Percentiles rank a stretch among this genome's conserved stretches.
Evolutionary conservation across 53 echinoderm and acorn worm genomes (phyloP).

Genomic region (Patiria pectinifera): DNA sequence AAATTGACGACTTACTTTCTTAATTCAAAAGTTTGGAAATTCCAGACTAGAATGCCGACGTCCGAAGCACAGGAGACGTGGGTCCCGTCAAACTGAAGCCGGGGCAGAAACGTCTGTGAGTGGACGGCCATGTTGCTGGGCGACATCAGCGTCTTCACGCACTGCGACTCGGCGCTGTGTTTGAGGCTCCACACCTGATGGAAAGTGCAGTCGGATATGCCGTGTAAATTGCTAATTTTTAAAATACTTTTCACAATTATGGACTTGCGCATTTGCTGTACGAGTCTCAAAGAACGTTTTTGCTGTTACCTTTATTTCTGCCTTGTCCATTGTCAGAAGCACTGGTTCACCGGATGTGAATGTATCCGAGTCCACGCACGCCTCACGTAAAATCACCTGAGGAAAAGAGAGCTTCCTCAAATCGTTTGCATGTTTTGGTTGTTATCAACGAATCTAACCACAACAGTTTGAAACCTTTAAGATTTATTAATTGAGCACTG

Average conservation of each 20-base stretch:
- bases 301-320: slow-evolving; percentile 81
- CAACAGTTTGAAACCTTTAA: too few species aligned
- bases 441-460: too few species aligned
- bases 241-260: too few species aligned
- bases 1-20: slow-evolving; percentile 64
- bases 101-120: slow-evolving; percentile 83
- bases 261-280: too few species aligned
- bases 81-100: slow-evolving; percentile 86
- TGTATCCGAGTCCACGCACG: slow-evolving; percentile 65
- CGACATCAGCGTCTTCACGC: slow-evolving; percentile 77
- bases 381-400: slow-evolving; percentile 80
- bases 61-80: slow-evolving; percentile 85
- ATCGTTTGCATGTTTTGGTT: too few species aligned
- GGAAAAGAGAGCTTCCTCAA: not conserved
- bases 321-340: slow-evolving; percentile 87
- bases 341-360: slow-evolving; percentile 76
- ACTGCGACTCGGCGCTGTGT: slow-evolving; percentile 56
- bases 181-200: slow-evolving; percentile 84
- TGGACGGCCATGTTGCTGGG: slow-evolving; percentile 67
- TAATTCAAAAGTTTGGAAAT: slow-evolving; percentile 78
- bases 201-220: not conserved
- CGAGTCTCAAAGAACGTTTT: too few species aligned
- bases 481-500: too few species aligned
- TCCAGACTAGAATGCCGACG: slow-evolving; percentile 89
- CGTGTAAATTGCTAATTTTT: not conserved